Percentiles rank a stretch among this genome's conserved stretches.
Conservation (phyloP, 2,113 vertebrate genomes). For the Gopherus flavomarginatus region DNA sequence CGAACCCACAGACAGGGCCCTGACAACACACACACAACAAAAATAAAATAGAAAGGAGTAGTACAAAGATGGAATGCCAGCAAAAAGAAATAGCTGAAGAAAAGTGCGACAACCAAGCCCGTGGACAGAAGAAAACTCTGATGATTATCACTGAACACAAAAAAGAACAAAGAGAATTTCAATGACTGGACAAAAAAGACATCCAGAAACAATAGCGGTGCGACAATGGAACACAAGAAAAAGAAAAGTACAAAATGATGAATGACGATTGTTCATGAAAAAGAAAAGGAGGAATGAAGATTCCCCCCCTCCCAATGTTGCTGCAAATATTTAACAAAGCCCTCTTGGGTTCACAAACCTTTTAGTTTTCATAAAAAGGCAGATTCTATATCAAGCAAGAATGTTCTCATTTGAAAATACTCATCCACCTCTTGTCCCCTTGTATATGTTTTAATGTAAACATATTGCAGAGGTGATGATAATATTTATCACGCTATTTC, state of each 20-base stretch:
- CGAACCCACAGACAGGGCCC: neutral
- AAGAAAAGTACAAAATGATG: neutral
- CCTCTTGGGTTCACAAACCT: fast-evolving
- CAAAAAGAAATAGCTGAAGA: neutral
- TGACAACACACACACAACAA: neutral
- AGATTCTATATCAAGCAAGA: neutral
- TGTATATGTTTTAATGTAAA: neutral
- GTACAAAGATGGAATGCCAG: neutral
- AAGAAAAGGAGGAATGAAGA: neutral
- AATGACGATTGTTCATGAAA: neutral
- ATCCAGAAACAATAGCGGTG: neutral
- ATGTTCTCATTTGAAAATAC: neutral
- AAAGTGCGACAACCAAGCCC: neutral
- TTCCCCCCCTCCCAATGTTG: neutral
- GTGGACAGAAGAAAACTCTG: neutral
- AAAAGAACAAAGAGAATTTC: neutral
- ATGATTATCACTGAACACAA: neutral
- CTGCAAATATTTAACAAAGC: neutral
- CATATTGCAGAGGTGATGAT: neutral
- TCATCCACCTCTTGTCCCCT: neutral
- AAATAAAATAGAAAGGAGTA: neutral
- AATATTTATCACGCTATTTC: neutral
- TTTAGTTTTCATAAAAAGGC: neutral
- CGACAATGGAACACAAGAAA: neutral
- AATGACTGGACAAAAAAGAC: neutral